A percentile compares a stretch with the other conserved stretches of the same genome.
Conservation (phyloP, 37 sponge, comb jelly and placozoan genomes). For the Petrosia ficiformis region DNA sequence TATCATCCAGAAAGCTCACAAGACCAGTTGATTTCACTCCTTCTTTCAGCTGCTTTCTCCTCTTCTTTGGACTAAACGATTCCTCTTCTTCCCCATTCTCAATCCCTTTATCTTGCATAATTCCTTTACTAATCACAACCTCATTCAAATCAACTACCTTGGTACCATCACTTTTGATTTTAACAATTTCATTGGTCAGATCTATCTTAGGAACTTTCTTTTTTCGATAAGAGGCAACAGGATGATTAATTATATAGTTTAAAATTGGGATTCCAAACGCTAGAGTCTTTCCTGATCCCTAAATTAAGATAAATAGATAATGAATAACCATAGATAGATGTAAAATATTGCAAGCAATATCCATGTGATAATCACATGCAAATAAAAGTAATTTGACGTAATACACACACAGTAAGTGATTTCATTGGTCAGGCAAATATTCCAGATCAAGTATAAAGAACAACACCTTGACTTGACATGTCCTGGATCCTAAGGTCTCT, state of each 20-base stretch:
- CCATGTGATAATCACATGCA: neutral
- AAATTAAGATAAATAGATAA: neutral
- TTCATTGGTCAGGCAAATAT: neutral
- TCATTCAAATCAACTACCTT: conserved; percentile 8
- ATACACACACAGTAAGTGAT: neutral
- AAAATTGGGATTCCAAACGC: conserved; percentile 93
- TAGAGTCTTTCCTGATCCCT: conserved; percentile 90
- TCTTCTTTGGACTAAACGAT: conserved; percentile 1
- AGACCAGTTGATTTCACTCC: conserved; percentile 8
- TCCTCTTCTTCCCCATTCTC: conserved; percentile 17
- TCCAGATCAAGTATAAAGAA: neutral
- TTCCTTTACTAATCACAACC: neutral
- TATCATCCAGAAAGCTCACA: conserved; percentile 38
- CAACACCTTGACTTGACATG: neutral
- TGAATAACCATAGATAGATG: neutral
- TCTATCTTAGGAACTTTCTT: conserved; percentile 1
- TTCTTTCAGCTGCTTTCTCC: neutral
- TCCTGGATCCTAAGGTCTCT: neutral
- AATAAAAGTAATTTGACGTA: neutral
- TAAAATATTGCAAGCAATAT: neutral
- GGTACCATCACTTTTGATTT: conserved; percentile 16
- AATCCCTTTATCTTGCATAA: conserved; percentile 5
- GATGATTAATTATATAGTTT: conserved; percentile 49
- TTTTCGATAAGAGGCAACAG: neutral
- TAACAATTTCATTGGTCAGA: conserved; percentile 4